Evolutionary conservation across 1,140 invertebrate genomes (phyloP), one percentile per base, ranked within the genome.

Genomic region (Plutomurus gul): DNA sequence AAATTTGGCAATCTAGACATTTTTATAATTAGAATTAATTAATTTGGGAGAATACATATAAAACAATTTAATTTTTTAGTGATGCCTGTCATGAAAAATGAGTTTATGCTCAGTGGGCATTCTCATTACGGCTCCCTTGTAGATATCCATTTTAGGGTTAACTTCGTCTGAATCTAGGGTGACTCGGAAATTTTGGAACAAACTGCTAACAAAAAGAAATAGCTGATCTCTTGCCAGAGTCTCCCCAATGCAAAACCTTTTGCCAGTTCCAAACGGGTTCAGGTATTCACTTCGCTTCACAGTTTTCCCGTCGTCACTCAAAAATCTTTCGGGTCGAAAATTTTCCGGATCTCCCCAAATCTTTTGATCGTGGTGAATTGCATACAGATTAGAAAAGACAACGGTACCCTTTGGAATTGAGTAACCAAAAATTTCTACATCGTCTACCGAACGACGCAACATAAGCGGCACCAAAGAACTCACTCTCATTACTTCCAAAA

Each of bases 91-190:
- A 1, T 65, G 25, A n/a, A 65, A 3, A 13, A 65, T 13, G 16
- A 65, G 16, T 16, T n/a, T n/a, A n/a, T 33, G 56, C 1, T 25
- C 11, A n/a, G 30, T 65, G 18, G 56, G 56, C 1, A 36, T 4
- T n/a, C 13, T 7, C 27, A 65, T 65, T n/a, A 13, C 11, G 11
- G 5, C 27, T 33, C 27, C 56, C 7, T 2, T 1, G 16, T 30
- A 4, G 30, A 6, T 8, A 33, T 65, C 30, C 3, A 33, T 16
- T 30, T 36, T 36, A 11, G 20, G 20, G 22, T 22, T 90, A 76
- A 92, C 91, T 82, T 93, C 92, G 85, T 95, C 96, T 18, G 90
- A 90, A 4, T n/a, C 56, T 18, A 65, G 18, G 0, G 16, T 18
- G 0, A 73, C 25, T 27, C 22, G 27, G 4, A 51, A 49, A 1